Percentiles rank a stretch among this genome's conserved stretches.
Conservation (phyloP, 2,888 invertebrate genomes). For the Euzetes globulus region DNA sequence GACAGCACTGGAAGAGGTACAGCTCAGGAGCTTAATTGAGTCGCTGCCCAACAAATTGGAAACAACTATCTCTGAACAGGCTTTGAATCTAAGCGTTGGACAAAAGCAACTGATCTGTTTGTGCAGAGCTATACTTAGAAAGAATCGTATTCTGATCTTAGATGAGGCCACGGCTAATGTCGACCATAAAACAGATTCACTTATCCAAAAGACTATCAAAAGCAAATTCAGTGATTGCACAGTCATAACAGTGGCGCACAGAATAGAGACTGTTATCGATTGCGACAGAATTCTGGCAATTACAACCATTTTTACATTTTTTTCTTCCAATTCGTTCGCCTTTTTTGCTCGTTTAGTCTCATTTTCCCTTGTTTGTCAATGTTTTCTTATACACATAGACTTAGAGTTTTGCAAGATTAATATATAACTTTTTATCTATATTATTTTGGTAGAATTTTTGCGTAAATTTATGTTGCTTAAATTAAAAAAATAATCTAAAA, state of each 20-base stretch:
- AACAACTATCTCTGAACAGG: constrained; percentile 64
- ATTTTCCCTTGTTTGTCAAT: no score
- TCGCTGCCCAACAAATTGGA: constrained; percentile 61
- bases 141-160: constrained; percentile 73
- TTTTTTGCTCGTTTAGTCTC: no score
- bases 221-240: constrained; percentile 65
- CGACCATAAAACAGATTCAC: constrained; percentile 57
- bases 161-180: constrained; percentile 93
- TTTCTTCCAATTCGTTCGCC: neutral
- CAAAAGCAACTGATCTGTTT: constrained; percentile 82
- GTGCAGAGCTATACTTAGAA: constrained; percentile 75
- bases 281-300: constrained; percentile 74
- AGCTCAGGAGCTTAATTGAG: constrained; percentile 61
- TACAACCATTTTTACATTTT: neutral
- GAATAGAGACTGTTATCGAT: constrained; percentile 86
- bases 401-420: no score
- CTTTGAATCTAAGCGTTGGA: constrained; percentile 76
- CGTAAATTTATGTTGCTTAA: no score
- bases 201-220: constrained; percentile 76
- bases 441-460: no score
- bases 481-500: no score
- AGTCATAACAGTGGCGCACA: constrained; percentile 44
- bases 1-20: constrained; percentile 73
- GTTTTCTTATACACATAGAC: no score
- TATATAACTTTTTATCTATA: no score